Conservation (phyloP, 2,888 invertebrate species). For the Pinctada fucata region DNA sequence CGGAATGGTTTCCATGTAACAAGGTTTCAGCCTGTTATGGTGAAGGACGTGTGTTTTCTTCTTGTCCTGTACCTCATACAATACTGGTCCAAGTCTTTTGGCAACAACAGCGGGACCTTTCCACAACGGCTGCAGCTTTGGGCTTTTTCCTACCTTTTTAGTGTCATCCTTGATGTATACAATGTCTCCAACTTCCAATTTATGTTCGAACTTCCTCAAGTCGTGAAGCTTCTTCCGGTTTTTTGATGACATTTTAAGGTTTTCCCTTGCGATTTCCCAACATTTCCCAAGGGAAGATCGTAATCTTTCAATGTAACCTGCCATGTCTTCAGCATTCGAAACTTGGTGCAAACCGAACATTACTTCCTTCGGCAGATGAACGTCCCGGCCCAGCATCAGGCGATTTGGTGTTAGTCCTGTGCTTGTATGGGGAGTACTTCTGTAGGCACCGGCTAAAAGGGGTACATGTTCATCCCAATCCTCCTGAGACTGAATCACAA, state of each 20-base stretch:
- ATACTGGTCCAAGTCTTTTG: conserved; percentile 2
- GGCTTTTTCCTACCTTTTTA: conserved; percentile 6
- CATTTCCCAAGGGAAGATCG: conserved; percentile 12
- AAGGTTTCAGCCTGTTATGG: conserved; percentile 12
- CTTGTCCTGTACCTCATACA: conserved; percentile 19
- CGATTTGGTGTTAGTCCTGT: conserved; percentile 17
- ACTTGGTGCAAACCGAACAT: conserved; percentile 24
- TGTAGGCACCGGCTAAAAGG: conserved; percentile 27
- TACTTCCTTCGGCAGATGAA: conserved; percentile 22
- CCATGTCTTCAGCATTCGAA: neutral
- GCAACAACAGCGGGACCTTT: conserved; percentile 17
- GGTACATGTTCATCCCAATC: conserved; percentile 27
- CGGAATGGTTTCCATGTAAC: conserved; percentile 16
- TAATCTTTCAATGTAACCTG: conserved; percentile 4
- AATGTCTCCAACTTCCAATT: conserved; percentile 6
- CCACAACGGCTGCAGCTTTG: conserved; percentile 16
- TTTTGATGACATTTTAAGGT: conserved; percentile 5
- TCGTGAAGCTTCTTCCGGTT: neutral
- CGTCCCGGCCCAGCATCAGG: conserved; percentile 36
- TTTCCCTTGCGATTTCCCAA: conserved; percentile 8
- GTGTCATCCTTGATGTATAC: conserved; percentile 12
- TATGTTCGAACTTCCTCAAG: conserved; percentile 6
- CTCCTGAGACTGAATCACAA: neutral
- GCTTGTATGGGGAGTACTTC: conserved; percentile 30
- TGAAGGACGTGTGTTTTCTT: conserved; percentile 11